Base-by-base conservation (phyloP, 1,140 invertebrate genomes). In the Scaptomyza montana region DNA sequence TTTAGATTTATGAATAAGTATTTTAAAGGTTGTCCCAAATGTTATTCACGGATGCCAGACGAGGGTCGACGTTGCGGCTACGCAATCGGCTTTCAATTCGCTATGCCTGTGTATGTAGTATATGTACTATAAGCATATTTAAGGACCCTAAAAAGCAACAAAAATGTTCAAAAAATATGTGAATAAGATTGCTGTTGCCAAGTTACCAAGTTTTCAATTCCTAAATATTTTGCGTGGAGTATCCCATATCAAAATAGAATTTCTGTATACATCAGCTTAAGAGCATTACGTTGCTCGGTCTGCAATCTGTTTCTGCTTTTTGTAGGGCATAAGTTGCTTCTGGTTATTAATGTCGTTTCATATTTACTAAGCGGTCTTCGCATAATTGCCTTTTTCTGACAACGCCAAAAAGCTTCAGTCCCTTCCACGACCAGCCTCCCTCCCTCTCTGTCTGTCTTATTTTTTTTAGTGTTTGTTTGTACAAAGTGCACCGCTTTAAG, bases 271-370 rank as follows among this genome's bases (percentile, higher is more conserved):
- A 1, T 25, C 21, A 25, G 21, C 21, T 25, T 25, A 25, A 25
- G 21, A 25, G 21, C 21, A 25, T 25, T 3, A 25, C 2, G 21
- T 25, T 25, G 2, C 21, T 9, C 36, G 36, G 36, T 39, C 36
- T 12, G 36, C 36, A 39, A 39, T 39, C 36, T 9, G 36, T 39
- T 39, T 43, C 5, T 5, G 21, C 10, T 9, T 5, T 16, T 5
- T 50, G 16, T 19, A 39, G 56, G 21, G 21, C 21, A 25, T 25
- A 55, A 55, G 33, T 54, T 68, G 61, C 36, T 66, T 51, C 67
- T 57, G 81, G 78, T 78, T 70, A 81, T 86, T 86, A 87, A 87
- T 87, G 81, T 87, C 82, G 78, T 87, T 87, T 87, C 74, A 76
- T 87, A 86, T 86, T 86, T 87, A 87, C 81, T 87, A 74, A 70